Evolutionary conservation across 2,797 vertebrate species (phyloP).

Genomic region (Sebastolobus altivelis): DNA sequence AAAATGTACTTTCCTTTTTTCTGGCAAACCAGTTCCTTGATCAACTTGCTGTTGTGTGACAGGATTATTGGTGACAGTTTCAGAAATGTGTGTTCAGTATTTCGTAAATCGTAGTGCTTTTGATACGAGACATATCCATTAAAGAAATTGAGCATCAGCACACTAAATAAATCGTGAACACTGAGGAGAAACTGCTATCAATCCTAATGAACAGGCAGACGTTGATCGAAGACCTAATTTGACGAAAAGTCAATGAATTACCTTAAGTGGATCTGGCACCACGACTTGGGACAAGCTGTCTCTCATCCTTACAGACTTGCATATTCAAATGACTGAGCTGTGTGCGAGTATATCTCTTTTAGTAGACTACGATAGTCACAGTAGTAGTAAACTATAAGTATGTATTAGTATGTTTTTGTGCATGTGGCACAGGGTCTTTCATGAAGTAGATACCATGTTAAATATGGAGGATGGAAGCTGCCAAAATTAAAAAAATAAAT

Average conservation of each 20-base stretch:
- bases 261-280: constrained; percentile 58
- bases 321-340: constrained; percentile 22
- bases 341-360: neutral
- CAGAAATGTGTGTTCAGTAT: constrained; percentile 35
- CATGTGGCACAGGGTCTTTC: neutral
- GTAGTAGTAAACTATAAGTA: neutral
- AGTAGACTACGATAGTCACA: neutral
- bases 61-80: constrained; percentile 39
- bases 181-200: constrained; percentile 51
- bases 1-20: constrained; percentile 34
- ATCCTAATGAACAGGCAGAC: constrained; percentile 19
- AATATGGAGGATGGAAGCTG: neutral
- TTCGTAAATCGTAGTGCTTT: constrained; percentile 10
- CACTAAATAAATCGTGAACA: constrained; percentile 22
- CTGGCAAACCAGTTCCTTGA: constrained; percentile 63
- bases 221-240: constrained; percentile 72
- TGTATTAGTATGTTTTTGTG: neutral
- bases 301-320: constrained; percentile 50
- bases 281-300: constrained; percentile 61
- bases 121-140: constrained; percentile 6
- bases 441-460: neutral
- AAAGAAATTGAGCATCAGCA: constrained; percentile 3
- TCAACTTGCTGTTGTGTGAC: constrained; percentile 44
- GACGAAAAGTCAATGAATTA: constrained; percentile 61
- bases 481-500: neutral